Percentiles rank a stretch among this genome's conserved stretches.
phyloP scores from a whole-genome alignment of 2,113 vertebrate species.

The Bothrops jararaca region DNA sequence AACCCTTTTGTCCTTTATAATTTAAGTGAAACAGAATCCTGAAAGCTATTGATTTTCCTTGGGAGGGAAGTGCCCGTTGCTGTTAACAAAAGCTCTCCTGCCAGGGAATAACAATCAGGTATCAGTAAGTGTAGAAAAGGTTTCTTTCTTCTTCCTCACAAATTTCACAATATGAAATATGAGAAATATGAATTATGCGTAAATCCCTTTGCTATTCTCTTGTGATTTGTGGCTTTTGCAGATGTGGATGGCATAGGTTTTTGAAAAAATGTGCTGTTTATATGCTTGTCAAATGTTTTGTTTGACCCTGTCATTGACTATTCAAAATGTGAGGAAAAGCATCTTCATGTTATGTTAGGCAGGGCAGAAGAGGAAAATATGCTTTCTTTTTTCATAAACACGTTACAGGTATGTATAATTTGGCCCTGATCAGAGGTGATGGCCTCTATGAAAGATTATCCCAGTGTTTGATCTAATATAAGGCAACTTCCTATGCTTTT shows the following conservation, averaged over 20 bases:
- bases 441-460: neutral
- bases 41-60: neutral
- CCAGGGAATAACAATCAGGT: neutral
- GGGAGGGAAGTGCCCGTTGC: neutral
- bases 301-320: neutral
- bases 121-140: neutral
- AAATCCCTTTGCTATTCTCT: neutral
- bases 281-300: neutral
- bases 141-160: neutral
- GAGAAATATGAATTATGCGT: neutral
- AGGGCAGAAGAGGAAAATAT: neutral
- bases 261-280: neutral
- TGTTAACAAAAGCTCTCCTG: neutral
- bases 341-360: neutral
- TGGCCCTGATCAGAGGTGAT: neutral
- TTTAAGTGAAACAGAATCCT: neutral
- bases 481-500: neutral
- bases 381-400: neutral
- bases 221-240: neutral
- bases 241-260: neutral
- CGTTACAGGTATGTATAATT: neutral
- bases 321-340: neutral
- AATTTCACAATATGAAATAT: neutral
- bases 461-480: neutral
- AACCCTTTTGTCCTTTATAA: neutral